Base-by-base conservation (phyloP, 2,113 vertebrate species). In the Otocyon megalotis region DNA sequence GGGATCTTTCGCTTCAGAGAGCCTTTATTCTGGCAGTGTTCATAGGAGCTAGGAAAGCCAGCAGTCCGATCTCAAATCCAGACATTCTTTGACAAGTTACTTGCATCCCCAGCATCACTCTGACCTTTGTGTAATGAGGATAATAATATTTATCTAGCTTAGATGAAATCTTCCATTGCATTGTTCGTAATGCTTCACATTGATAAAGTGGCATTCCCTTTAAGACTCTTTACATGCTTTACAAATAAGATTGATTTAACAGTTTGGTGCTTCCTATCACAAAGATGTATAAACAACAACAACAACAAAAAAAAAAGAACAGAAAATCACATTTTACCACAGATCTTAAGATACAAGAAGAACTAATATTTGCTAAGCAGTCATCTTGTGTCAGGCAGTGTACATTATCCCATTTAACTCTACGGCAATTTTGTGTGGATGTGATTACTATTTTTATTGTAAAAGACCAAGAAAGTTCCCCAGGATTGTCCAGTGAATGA, bases 51-150 rank as follows among this genome's bases (percentile, higher is more conserved):
- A 16, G 6, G 60, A 86, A 28, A 93, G 71, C 50, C 86, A 56
- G 6, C 32, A 58, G 83, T 50, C 7, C 71, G 32, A 62, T 93
- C 80, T 88, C 84, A 71, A 87, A 84, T 28, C 37, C 88, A 37
- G 90, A 90, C 60, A 20, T 87, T 89, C 90, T 88, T 58, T 88
- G 95, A 90, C 76, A 63, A 90, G 88, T 82, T 58, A 86, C 84
- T 93, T 80, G 86, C 74, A 50, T 94, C 88, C 16, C 24, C 32
- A 53, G 16, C 20, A 71, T 96, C 90, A 22, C 53, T 76, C 72
- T 93, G 84, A 98, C 89, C 63, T 97, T 96, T 95, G n/a, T 56
- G 16, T 84, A 89, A 97, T 84, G 58, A 88, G 32, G 67, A 92
- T 69, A 87, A 93, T 89, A 91, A 62, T 96, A 92, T 96, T 96